Percentiles rank a stretch among this genome's conserved stretches.
phyloP scores from a whole-genome alignment of 2,113 vertebrate species.

The Oncorhynchus kisutch region DNA sequence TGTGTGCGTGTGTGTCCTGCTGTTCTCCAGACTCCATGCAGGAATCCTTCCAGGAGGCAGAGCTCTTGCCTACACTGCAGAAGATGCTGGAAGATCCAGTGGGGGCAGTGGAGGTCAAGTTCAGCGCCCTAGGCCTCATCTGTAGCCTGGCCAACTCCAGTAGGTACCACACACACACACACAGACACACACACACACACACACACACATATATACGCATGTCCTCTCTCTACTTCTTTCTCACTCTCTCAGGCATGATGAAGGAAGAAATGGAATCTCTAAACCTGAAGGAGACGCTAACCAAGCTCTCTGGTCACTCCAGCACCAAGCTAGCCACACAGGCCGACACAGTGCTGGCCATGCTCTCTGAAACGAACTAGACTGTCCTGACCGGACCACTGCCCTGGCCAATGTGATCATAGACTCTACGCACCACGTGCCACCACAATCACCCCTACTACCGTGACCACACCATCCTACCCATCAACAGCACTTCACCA shows the following conservation, averaged over 20 bases:
- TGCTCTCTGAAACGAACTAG: slow-evolving; percentile 63
- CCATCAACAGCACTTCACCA: background rate
- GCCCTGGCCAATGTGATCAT: background rate
- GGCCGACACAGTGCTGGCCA: slow-evolving; percentile 71
- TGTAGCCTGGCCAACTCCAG: slow-evolving; percentile 83
- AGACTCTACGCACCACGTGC: background rate
- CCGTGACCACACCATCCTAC: background rate
- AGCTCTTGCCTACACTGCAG: slow-evolving; percentile 77
- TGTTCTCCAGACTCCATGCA: slow-evolving; percentile 74
- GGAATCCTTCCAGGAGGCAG: slow-evolving; percentile 70
- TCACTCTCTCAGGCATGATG: slow-evolving; percentile 61
- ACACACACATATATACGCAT: background rate
- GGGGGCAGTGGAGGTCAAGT: slow-evolving; percentile 83
- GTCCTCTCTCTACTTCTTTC: slow-evolving; percentile 1
- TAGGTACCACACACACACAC: slow-evolving; percentile 52
- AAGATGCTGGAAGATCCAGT: slow-evolving; percentile 79
- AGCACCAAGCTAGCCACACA: slow-evolving; percentile 75
- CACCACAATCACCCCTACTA: background rate
- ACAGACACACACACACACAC: background rate
- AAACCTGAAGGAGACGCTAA: slow-evolving; percentile 78
- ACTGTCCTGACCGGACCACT: slow-evolving; percentile 3
- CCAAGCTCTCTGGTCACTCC: slow-evolving; percentile 71
- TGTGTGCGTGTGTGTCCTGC: background rate
- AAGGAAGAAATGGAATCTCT: slow-evolving; percentile 77
- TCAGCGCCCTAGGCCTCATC: slow-evolving; percentile 80